Percentiles rank a stretch among this genome's conserved stretches.
These are phyloP conservation scores for Galerucella pusilla DNA, from an alignment of 2,888 invertebrate species.

Conservation along the genomic window DNA sequence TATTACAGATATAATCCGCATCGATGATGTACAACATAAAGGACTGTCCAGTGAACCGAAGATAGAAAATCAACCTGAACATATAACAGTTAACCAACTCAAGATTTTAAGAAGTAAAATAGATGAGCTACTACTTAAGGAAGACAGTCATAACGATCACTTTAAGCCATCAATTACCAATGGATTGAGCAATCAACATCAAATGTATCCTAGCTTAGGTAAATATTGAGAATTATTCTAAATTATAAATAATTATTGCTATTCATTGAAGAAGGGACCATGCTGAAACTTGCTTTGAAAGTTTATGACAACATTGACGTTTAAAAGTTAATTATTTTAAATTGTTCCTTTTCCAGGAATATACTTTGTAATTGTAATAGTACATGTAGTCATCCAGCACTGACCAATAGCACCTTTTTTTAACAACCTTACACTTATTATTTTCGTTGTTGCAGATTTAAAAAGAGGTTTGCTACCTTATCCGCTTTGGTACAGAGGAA, in stretches of 20 bases:
- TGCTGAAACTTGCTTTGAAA: too few species aligned
- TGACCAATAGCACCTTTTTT: too few species aligned
- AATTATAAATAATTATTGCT: not conserved
- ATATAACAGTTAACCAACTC: not conserved
- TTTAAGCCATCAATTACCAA: not conserved
- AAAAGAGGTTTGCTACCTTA: slow-evolving; percentile 12
- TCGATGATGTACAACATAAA: not conserved
- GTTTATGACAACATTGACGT: too few species aligned
- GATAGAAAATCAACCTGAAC: not conserved
- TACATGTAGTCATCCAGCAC: too few species aligned
- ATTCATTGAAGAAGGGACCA: too few species aligned
- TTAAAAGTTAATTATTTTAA: too few species aligned
- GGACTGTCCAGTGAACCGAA: not conserved
- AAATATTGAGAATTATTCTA: slow-evolving; percentile 4
- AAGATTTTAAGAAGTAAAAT: slow-evolving; percentile 10
- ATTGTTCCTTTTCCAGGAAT: too few species aligned
- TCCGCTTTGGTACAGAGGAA: slow-evolving; percentile 30
- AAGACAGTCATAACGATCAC: not conserved
- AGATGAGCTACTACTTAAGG: slow-evolving; percentile 1
- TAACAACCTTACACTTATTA: too few species aligned
- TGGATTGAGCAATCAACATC: not conserved
- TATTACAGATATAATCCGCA: not conserved
- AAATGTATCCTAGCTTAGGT: not conserved
- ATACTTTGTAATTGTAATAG: too few species aligned
- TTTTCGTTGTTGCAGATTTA: slow-evolving; percentile 21